Base-by-base conservation (phyloP, 2,797 vertebrate genomes). In the Brachyalestes nurse region DNA sequence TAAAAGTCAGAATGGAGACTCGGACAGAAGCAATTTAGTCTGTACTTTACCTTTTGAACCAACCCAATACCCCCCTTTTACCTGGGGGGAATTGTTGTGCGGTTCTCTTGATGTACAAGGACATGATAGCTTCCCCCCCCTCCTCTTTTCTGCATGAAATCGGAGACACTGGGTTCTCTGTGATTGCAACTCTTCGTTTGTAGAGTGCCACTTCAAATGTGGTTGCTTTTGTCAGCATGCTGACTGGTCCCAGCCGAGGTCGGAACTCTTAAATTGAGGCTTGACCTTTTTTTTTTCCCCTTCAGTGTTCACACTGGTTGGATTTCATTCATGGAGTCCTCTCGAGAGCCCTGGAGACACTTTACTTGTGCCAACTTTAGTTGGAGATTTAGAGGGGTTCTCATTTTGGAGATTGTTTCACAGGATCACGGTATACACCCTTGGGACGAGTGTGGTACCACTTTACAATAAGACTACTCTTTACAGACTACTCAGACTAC, bases 11-110 rank as follows among this genome's bases (percentile, higher is more conserved):
- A 78, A 83, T 75, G 72, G 61, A 85, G 87, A 87, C 85, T 83
- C 67, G 76, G 89, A 92, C 80, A 66, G 83, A 92, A 88, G 84
- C 87, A 92, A 91, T 93, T 91, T 88, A 81, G 82, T 57, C 65
- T 67, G 67, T 78, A 61, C 88, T 92, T 90, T 90, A 84, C 84
- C 79, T 88, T 88, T 82, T 88, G 86, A 87, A 85, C 78, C 86
- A 58, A 67, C 86, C 80, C 66, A 55, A 88, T 89, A 78, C 64
- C 10, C 61, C 85, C 85, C 90, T 88, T 91, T 79, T 58, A 1
- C 83, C 79, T 53, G 64, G 58, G 16, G 75, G 64, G 80, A 81
- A 77, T 88, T 90, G 89, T 89, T 88, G 62, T 80, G 84, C 75
- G 77, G 72, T 49, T 87, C 81, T 78, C 85, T 88, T 87, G 89